Evolutionary conservation across 2,888 invertebrate genomes (phyloP).

Genomic region (Orgyia antiqua): DNA sequence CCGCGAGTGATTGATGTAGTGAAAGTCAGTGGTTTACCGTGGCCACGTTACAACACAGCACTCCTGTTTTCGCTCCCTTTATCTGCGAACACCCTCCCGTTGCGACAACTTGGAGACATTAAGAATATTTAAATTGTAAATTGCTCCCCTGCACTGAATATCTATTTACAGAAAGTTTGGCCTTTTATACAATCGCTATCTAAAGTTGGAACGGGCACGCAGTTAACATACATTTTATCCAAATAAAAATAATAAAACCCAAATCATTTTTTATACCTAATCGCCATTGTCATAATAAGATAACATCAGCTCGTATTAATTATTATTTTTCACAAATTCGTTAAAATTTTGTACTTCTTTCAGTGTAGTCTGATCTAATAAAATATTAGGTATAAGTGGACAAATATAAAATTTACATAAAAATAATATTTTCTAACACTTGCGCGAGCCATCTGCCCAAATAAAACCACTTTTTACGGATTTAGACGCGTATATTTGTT

Average conservation of each 20-base stretch:
- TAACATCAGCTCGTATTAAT: no score
- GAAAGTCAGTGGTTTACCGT: conserved; percentile 51
- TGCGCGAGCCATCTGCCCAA: no score
- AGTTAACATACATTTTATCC: conserved; percentile 29
- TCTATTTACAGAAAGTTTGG: conserved; percentile 65
- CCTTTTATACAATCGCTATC: conserved; percentile 44
- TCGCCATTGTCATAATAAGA: no score
- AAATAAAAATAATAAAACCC: conserved; percentile 13
- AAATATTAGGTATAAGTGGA: no score
- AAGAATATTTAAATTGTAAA: conserved; percentile 78
- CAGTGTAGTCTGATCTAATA: no score
- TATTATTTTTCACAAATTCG: no score
- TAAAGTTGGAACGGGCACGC: conserved; percentile 17
- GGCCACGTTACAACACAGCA: conserved; percentile 14
- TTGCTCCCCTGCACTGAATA: conserved; percentile 74
- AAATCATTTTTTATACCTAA: conserved; percentile 12
- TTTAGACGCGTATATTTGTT: no score
- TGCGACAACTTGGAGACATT: conserved; percentile 73
- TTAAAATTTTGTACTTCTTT: no score
- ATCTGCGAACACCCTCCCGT: conserved; percentile 26
- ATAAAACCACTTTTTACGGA: no score
- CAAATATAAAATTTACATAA: no score
- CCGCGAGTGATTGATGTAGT: conserved; percentile 78
- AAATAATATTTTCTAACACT: no score
- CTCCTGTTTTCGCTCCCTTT: conserved; percentile 20